phyloP scores from a whole-genome alignment of 2,888 invertebrate species.

The Lepidonotus clava region DNA sequence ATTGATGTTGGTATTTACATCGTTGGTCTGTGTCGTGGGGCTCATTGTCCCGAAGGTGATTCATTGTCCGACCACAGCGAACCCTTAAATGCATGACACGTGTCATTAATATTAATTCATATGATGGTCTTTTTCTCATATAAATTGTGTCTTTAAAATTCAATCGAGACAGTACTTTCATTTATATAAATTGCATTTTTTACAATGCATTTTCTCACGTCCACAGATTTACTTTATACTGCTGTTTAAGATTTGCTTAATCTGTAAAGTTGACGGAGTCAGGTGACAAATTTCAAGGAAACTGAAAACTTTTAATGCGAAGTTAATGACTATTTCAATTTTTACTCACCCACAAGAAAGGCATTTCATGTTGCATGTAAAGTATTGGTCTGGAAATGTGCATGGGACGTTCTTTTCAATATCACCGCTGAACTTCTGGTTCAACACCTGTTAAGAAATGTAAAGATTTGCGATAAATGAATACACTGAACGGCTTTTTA shows the following conservation, averaged over 20 bases:
- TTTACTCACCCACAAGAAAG: constrained; percentile 85
- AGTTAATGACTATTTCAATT: not conserved
- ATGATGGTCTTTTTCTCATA: no score
- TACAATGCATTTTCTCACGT: not conserved
- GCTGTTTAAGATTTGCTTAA: no score
- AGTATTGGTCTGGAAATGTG: constrained; percentile 89
- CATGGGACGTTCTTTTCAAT: constrained; percentile 84
- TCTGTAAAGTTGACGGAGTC: no score
- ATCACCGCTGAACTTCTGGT: constrained; percentile 88
- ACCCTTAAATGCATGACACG: no score
- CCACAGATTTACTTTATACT: no score
- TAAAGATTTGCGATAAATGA: not conserved
- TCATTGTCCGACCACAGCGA: constrained; percentile 79
- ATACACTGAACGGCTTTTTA: not conserved
- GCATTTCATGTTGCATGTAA: constrained; percentile 88
- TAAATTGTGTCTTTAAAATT: no score
- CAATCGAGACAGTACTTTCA: no score
- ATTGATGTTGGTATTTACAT: constrained; percentile 87
- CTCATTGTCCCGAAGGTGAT: constrained; percentile 77
- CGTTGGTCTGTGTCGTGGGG: constrained; percentile 73
- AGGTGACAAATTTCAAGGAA: no score
- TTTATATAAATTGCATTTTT: not conserved
- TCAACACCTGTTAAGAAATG: constrained; percentile 82
- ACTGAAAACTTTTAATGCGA: no score
- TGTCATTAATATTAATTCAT: no score